Evolutionary conservation across 2,797 vertebrate species (phyloP).

Genomic region (Nyctalus aviator): DNA sequence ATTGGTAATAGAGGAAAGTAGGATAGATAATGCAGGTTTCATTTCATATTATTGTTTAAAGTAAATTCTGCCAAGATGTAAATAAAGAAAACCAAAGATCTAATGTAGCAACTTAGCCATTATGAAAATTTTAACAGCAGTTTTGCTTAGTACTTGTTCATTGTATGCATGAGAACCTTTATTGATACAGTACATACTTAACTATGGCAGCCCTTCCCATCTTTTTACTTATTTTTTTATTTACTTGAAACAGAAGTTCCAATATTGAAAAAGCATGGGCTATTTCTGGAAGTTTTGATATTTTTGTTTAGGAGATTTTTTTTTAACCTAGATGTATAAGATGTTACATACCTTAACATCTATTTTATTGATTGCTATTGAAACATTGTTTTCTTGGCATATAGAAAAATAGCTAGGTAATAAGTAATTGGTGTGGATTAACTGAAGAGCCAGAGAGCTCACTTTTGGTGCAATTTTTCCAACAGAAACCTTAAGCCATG

Average conservation of each 20-base stretch:
- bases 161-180: neutral
- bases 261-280: neutral
- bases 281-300: neutral
- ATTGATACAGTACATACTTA: neutral
- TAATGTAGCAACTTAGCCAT: neutral
- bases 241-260: slow-evolving; percentile 31
- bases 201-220: neutral
- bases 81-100: neutral
- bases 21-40: neutral
- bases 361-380: neutral
- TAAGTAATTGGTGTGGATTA: neutral
- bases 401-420: neutral
- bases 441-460: neutral
- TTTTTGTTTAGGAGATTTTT: neutral
- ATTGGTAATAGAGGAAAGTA: neutral
- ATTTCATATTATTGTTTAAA: neutral
- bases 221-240: neutral
- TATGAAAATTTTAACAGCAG: neutral
- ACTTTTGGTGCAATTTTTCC: neutral
- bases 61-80: neutral
- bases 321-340: neutral
- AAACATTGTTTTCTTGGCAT: neutral
- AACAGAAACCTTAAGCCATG: neutral
- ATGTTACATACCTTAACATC: neutral
- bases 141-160: neutral